Percentiles rank a stretch among this genome's conserved stretches.
phyloP scores from a whole-genome alignment of 2,113 vertebrate genomes.

The Pachycephala philippinensis region DNA sequence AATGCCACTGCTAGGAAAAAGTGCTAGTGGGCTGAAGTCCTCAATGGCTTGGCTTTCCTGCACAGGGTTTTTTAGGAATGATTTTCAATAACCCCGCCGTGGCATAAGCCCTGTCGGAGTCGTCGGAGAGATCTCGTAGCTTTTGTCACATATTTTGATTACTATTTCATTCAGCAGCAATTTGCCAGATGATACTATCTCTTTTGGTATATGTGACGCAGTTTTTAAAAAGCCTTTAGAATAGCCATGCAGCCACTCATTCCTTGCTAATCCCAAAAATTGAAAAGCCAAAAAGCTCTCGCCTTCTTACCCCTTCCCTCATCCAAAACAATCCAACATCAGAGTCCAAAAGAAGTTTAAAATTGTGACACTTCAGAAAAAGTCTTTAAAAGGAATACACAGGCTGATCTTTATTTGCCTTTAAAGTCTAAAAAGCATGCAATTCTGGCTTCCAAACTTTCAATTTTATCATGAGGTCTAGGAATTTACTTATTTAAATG shows the following conservation, averaged over 20 bases:
- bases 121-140: background rate
- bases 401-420: background rate
- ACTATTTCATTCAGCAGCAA: background rate
- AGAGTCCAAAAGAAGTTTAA: background rate
- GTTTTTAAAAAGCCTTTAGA: background rate
- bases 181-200: slow-evolving; percentile 2
- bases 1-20: background rate
- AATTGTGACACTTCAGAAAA: background rate
- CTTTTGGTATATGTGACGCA: background rate
- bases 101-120: background rate
- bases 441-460: background rate
- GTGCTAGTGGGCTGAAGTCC: background rate
- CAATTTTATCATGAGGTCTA: background rate
- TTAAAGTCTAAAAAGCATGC: background rate
- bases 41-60: background rate
- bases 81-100: background rate
- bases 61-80: background rate
- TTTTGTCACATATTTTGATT: slow-evolving; percentile 1
- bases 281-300: background rate
- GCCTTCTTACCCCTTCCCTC: background rate
- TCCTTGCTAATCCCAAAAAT: background rate
- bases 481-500: slow-evolving; percentile 13
- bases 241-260: background rate
- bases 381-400: background rate
- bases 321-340: background rate